Base-by-base conservation (phyloP, 2,888 invertebrate species). In the Petrolisthes cinctipes region DNA sequence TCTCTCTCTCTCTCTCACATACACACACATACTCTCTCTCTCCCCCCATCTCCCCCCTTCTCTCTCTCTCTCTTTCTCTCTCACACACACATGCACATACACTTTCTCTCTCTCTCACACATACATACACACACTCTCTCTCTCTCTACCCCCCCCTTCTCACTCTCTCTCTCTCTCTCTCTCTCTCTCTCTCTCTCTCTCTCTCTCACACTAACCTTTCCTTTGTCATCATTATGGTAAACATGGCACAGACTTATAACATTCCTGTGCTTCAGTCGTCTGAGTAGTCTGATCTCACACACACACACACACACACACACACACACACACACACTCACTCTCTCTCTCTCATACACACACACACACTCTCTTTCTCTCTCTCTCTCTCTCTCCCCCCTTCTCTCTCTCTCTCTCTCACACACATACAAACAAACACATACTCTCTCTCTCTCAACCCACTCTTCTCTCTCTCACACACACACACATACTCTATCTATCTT, bases 241-340 rank as follows among this genome's bases (percentile, higher is more conserved):
- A 98, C 97, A 94, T 99, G 98, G 92, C 97, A 95, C 93, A 99
- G 94, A 93, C 96, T 95, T 92, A 99, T 97, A 92, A 99, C 97
- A 95, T 99, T 98, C 93, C 95, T 96, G 94, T 99, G 98, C 92
- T 95, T 95, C 92, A 99, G 94, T 93, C 96, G 95, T 92, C 96
- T 95, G 91, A 99, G 94, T 91, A 99, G 86, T 75, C 83, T 79
- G 23, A 91, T 91, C 82, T 91, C 91, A 11, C 91, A 96, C 94
- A n/a, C n/a, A n/a, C n/a, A n/a, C n/a, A n/a, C n/a, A n/a, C n/a
- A n/a, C n/a, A n/a, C n/a, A n/a, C n/a, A n/a, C n/a, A n/a, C n/a
- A n/a, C n/a, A n/a, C n/a, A n/a, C n/a, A n/a, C n/a, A n/a, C n/a
- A n/a, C n/a, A n/a, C n/a, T n/a, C n/a, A n/a, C n/a, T n/a, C n/a